Evolutionary conservation across 2,113 vertebrate genomes (phyloP), one percentile per base, ranked within the genome.

Genomic region (Atrichornis clamosus): DNA sequence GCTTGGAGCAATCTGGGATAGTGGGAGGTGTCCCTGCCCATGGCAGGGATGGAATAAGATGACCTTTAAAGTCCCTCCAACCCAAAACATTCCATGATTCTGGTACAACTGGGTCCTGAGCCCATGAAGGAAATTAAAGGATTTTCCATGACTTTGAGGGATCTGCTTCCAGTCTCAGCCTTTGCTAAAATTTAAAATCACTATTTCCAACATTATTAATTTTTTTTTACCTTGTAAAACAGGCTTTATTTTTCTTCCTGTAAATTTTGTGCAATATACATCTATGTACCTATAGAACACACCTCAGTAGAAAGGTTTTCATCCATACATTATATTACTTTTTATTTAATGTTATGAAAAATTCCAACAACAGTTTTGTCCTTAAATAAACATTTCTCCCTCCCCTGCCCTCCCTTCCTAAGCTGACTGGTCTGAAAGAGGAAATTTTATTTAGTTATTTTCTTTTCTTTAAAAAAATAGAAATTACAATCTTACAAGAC

Each of bases 391-490:
- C 68, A 55, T 84, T 94, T 91, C 85, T 83, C 88, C 91, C 91
- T 85, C 86, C 87, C 91, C 67, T 63, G 60, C 85, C 95, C 83
- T 76, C 80, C 74, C 84, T 97, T 98, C 70, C 87, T 90, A 80
- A 63, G 59, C 86, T 79, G 80, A 91, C 89, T 62, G 81, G 87
- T 96, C 87, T 1, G 11, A 89, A 95, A 95, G 88, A 92, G 59
- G 90, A 97, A 98, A 97, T 95, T 97, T 95, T 95, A 97, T 98
- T 98, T 97, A 94, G 97, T 98, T 97, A 97, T 95, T 97, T 98
- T 98, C 42, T 94, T 97, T 98, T 98, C 98, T 98, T 98, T 98
- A 98, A 97, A 99, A 98, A 99, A 99, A 98, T 98, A 98, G 96
- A 98, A 97, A 98, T 98, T 98, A 98, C 97, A 98, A 98, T 98